A percentile compares a stretch with the other conserved stretches of the same genome.
Evolutionary conservation across 1,140 invertebrate species (phyloP).

Genomic region (Kradibia gibbosae): DNA sequence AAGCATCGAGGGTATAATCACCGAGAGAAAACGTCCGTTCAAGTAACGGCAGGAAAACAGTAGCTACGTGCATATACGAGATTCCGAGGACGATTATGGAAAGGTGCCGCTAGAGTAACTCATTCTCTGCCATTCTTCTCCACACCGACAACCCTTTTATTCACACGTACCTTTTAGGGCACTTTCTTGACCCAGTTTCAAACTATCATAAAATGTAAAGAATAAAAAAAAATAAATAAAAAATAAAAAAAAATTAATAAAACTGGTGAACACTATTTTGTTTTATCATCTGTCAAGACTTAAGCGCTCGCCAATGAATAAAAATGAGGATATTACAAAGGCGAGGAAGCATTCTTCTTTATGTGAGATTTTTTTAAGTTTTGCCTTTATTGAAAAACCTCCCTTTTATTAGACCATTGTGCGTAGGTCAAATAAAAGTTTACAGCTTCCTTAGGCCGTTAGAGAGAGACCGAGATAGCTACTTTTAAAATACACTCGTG

Average conservation of each 20-base stretch:
- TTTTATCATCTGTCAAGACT: conserved; percentile 1
- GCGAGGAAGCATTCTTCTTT: neutral
- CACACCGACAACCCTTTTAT: too few species aligned
- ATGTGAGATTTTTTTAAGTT: neutral
- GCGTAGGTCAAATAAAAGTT: neutral
- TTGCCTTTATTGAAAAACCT: neutral
- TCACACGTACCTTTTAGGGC: too few species aligned
- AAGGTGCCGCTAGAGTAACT: neutral
- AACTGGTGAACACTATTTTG: neutral
- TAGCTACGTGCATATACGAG: neutral
- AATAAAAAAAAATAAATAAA: neutral
- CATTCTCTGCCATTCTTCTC: too few species aligned
- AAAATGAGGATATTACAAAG: neutral
- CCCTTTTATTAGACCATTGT: neutral
- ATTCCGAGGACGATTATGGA: neutral
- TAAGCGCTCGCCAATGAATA: conserved; percentile 1
- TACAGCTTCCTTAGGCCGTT: neutral
- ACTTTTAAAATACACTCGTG: neutral
- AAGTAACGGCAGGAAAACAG: neutral
- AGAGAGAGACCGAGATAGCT: neutral
- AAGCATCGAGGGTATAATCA: neutral
- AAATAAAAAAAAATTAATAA: neutral
- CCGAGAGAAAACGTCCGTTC: neutral
- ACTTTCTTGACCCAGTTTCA: too few species aligned
- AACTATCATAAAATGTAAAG: too few species aligned